A percentile compares a stretch with the other conserved stretches of the same genome.
Evolutionary conservation across 1,140 invertebrate genomes (phyloP).

Genomic region (Drosophila pruinosa): DNA sequence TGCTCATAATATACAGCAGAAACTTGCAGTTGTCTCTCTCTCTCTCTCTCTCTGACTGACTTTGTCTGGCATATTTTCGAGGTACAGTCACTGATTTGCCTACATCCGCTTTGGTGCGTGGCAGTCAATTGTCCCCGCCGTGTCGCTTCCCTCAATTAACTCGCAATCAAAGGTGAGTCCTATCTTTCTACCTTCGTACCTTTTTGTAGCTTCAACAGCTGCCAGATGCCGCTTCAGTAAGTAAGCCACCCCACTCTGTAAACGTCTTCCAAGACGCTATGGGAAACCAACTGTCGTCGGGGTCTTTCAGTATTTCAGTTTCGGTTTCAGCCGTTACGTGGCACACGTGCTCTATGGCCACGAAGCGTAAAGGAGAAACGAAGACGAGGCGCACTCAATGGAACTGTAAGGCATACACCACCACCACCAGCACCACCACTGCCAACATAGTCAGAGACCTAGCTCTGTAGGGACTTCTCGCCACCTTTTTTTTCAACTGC

Average conservation of each 20-base stretch:
- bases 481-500: conserved; percentile 16
- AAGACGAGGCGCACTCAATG: conserved; percentile 54
- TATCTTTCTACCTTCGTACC: not conserved
- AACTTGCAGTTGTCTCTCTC: not conserved
- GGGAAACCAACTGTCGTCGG: conserved; percentile 75
- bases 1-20: not conserved
- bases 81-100: conserved; percentile 62
- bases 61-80: conserved; percentile 2
- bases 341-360: conserved; percentile 41
- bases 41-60: not conserved
- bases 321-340: conserved; percentile 56
- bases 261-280: conserved; percentile 76
- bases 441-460: not conserved
- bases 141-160: conserved; percentile 52
- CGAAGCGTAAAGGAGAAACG: conserved; percentile 34
- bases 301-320: no score
- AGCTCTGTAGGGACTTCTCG: conserved; percentile 7
- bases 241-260: conserved; percentile 58
- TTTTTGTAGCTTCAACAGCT: conserved; percentile 34
- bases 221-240: conserved; percentile 50
- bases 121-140: conserved; percentile 32
- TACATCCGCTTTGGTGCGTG: conserved; percentile 66
- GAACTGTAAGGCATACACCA: conserved; percentile 64
- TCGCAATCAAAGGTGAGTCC: conserved; percentile 62
- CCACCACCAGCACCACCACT: conserved; percentile 8